Evolutionary conservation across 1,140 invertebrate species (phyloP), one percentile per base, ranked within the genome.

Genomic region (Drosophila rhopaloa): DNA sequence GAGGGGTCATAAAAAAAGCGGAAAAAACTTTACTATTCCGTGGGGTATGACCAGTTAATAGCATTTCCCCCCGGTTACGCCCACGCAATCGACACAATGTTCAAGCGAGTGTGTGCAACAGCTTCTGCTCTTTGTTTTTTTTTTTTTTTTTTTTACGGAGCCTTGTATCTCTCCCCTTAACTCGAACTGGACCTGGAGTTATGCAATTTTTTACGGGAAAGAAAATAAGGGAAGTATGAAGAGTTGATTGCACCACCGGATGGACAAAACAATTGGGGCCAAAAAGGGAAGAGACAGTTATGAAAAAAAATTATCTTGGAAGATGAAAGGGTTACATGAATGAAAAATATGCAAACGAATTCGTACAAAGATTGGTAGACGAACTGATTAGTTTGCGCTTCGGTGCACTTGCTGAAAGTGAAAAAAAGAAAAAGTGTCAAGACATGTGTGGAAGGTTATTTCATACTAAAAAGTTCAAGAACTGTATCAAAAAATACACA

Each of bases 1-100:
- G 29, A 70, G 16, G 51, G 51, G 32, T 29, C 67, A 50, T 71
- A 71, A 70, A 71, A 71, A 71, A 57, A 41, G 53, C 44, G 47
- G 65, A 58, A 71, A 35, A 56, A 70, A 71, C 51, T n/a, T 24
- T 19, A 44, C 44, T 44, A 71, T 71, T 71, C 67, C 65, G 67
- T 58, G 67, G 67, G 65, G 51, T 71, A 71, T 71, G 67, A 58
- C 51, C 68, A 71, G 68, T 72, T 72, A 70, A 72, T 72, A 58
- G 68, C 66, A 50, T 71, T 71, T 72, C 38, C 68, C 44, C 44
- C 54, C 44, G 16, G 66, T 58, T 37, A 72, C 68, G 68, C 68
- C 68, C 68, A 72, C 44, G 68, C 68, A 72, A 72, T 72, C 67
- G 67, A 58, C 67, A 57, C 50, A 57, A 48, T 47, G 51, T 70